Conservation (phyloP, 2,113 vertebrate genomes). For the Heliornis fulica region DNA sequence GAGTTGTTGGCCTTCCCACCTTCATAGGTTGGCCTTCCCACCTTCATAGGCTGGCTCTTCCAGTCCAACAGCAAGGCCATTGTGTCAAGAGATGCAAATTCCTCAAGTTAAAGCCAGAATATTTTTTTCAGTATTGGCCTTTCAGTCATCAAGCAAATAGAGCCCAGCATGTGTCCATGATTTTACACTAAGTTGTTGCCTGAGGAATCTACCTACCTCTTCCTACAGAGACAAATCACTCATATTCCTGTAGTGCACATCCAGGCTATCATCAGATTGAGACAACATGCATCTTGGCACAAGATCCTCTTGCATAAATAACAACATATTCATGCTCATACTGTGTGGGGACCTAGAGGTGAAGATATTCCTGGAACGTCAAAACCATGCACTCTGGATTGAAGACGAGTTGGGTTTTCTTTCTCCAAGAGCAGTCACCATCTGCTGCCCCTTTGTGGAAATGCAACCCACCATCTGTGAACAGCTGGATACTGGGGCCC, state of each 20-base stretch:
- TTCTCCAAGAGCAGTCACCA: neutral
- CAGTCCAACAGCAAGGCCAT: neutral
- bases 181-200: neutral
- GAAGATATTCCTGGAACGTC: neutral
- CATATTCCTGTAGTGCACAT: neutral
- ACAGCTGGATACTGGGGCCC: neutral
- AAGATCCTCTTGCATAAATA: neutral
- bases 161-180: neutral
- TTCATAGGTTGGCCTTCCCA: neutral
- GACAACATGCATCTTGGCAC: neutral
- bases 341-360: neutral
- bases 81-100: neutral
- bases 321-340: fast-evolving
- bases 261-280: neutral
- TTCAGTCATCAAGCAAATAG: neutral
- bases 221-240: neutral
- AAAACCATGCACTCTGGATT: neutral
- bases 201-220: neutral
- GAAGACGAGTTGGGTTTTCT: neutral
- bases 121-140: neutral
- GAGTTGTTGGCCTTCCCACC: neutral
- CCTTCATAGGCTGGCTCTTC: neutral
- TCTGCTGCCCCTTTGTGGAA: neutral
- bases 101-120: neutral
- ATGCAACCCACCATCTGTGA: neutral